A percentile compares a stretch with the other conserved stretches of the same genome.
These are phyloP conservation scores for Benthosema pterotum DNA, from an alignment of 2,797 vertebrate genomes.

Conservation along the genomic window DNA sequence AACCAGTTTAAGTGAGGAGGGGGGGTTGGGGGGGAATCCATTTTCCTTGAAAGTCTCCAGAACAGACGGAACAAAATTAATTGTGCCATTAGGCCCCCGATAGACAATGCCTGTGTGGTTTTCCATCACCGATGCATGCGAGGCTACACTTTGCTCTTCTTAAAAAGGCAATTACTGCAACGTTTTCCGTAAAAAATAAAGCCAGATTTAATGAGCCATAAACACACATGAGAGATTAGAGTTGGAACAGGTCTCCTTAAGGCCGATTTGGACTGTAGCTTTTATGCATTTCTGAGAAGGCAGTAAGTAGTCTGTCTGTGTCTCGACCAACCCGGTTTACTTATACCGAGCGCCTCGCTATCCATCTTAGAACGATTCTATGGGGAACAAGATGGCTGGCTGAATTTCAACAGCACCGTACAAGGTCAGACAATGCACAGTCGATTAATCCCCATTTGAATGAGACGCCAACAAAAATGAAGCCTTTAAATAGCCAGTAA, in stretches of 20 bases:
- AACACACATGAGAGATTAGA: conserved; percentile 90
- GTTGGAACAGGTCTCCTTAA: conserved; percentile 88
- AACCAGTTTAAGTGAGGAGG: conserved; percentile 87
- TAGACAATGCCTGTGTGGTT: conserved; percentile 92
- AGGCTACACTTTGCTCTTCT: conserved; percentile 90
- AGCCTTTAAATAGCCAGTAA: conserved; percentile 50
- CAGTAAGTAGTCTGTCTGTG: conserved; percentile 14
- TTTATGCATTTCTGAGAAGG: conserved; percentile 17
- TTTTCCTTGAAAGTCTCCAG: conserved; percentile 96
- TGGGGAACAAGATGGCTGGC: conserved; percentile 1
- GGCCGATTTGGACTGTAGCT: conserved; percentile 77
- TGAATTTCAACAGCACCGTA: conserved; percentile 1
- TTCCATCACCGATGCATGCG: conserved; percentile 91
- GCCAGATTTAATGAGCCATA: conserved; percentile 93
- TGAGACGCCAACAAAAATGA: conserved; percentile 16
- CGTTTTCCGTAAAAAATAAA: conserved; percentile 91
- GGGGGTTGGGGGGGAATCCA: conserved; percentile 79
- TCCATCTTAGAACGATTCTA: background rate
- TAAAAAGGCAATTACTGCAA: conserved; percentile 95
- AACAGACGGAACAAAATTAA: conserved; percentile 98
- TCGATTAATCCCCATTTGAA: conserved; percentile 9
- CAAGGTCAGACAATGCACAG: conserved; percentile 1
- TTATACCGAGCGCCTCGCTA: background rate
- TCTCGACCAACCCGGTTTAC: conserved; percentile 6
- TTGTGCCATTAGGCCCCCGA: conserved; percentile 94